Evolutionary conservation across 2,888 invertebrate genomes (phyloP).

Genomic region (Lasioglossum oenotherae): DNA sequence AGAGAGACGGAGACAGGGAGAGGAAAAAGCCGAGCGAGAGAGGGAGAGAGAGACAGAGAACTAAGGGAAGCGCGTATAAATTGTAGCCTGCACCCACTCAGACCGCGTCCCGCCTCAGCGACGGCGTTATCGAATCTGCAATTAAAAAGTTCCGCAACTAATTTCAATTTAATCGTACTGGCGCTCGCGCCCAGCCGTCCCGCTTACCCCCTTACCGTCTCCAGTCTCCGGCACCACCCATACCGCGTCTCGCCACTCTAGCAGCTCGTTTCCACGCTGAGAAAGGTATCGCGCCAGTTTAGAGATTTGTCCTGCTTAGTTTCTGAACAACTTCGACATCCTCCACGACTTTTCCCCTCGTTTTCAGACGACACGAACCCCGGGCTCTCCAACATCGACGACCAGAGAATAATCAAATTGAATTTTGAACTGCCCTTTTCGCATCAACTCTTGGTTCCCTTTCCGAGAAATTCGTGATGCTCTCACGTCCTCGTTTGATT

Average conservation of each 20-base stretch:
- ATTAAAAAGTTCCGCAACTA: constrained; percentile 83
- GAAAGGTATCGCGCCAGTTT: constrained; percentile 48
- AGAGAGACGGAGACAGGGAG: background rate
- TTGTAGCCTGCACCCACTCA: constrained; percentile 63
- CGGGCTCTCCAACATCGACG: background rate
- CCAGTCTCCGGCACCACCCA: constrained; percentile 7
- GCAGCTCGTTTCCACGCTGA: constrained; percentile 29
- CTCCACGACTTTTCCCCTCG: background rate
- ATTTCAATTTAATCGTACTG: constrained; percentile 82
- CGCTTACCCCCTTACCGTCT: constrained; percentile 12
- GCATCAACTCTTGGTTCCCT: background rate
- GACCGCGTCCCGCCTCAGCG: constrained; percentile 51
- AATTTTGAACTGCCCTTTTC: background rate
- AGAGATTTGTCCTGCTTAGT: constrained; percentile 40
- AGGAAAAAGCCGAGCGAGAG: background rate
- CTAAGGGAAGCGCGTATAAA: constrained; percentile 68
- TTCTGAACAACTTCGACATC: background rate
- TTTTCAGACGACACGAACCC: background rate
- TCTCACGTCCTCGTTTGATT: too few relatives aligned
- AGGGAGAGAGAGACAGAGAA: constrained; percentile 17
- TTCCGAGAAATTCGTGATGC: background rate
- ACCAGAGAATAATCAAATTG: background rate
- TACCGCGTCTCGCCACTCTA: constrained; percentile 7
- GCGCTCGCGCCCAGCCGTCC: constrained; percentile 52
- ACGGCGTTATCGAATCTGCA: constrained; percentile 81